These are phyloP conservation scores for Gortyna flavago DNA, from an alignment of 2,888 invertebrate species.

Conservation along the genomic window DNA sequence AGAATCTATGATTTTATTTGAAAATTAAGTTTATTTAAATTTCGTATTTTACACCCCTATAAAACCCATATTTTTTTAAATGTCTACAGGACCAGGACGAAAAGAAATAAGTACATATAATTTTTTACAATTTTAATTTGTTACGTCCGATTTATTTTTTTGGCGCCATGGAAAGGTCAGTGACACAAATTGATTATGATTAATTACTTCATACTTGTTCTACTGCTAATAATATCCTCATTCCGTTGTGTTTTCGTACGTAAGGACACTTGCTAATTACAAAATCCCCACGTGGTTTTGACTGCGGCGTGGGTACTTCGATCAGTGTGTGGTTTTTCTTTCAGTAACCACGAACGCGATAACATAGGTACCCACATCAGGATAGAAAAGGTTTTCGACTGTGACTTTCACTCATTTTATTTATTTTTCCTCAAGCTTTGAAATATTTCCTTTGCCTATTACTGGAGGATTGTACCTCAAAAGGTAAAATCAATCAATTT, in stretches of 20 bases:
- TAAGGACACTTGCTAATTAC: slow-evolving; percentile 26
- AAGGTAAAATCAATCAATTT: slow-evolving; percentile 12
- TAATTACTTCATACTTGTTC: slow-evolving; percentile 31
- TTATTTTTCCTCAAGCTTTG: slow-evolving; percentile 21
- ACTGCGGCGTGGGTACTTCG: slow-evolving; percentile 20
- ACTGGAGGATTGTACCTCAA: slow-evolving; percentile 12
- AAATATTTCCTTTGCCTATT: slow-evolving; percentile 19
- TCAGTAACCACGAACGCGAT: slow-evolving; percentile 3
- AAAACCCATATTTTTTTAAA: neutral
- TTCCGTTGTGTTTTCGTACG: slow-evolving; percentile 18
- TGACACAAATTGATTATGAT: slow-evolving; percentile 52
- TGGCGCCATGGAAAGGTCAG: slow-evolving; percentile 15
- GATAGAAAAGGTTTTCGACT: slow-evolving; percentile 18
- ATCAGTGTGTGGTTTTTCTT: slow-evolving; percentile 9
- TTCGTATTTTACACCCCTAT: neutral
- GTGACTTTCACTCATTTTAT: slow-evolving; percentile 4
- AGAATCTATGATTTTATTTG: neutral
- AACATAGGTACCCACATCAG: neutral
- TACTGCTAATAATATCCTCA: slow-evolving; percentile 24
- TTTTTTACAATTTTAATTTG: neutral
- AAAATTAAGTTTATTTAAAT: neutral
- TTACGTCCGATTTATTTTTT: slow-evolving; percentile 16
- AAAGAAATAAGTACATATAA: neutral
- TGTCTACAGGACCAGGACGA: neutral
- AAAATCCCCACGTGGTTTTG: slow-evolving; percentile 48